These are phyloP conservation scores for Agrotis segetum DNA, from an alignment of 2,888 invertebrate species.

Conservation along the genomic window DNA sequence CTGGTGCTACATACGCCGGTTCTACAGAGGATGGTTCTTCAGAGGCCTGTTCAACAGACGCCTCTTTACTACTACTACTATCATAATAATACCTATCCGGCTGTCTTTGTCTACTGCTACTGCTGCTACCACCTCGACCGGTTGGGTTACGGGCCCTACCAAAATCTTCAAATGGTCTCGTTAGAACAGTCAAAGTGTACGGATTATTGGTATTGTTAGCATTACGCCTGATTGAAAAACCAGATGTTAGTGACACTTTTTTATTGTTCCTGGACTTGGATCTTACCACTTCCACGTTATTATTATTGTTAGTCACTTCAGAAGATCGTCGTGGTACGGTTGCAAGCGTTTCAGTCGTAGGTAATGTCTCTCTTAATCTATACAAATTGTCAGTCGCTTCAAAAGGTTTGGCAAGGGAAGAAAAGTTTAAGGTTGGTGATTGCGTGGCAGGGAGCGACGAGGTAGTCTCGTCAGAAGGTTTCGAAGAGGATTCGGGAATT, in stretches of 20 bases:
- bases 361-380: conserved; percentile 81
- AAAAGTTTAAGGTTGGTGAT: conserved; percentile 81
- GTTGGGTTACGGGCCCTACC: conserved; percentile 62
- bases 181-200: conserved; percentile 85
- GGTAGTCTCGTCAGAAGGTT: conserved; percentile 81
- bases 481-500: conserved; percentile 83
- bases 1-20: conserved; percentile 58
- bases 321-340: conserved; percentile 73
- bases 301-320: conserved; percentile 81
- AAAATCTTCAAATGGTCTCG: conserved; percentile 81
- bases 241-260: conserved; percentile 87
- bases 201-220: conserved; percentile 83
- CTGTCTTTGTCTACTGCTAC: conserved; percentile 64
- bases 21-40: conserved; percentile 60
- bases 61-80: conserved; percentile 71
- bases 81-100: conserved; percentile 75
- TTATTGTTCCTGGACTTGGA: conserved; percentile 75
- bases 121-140: conserved; percentile 53
- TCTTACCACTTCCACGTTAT: conserved; percentile 76
- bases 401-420: conserved; percentile 88
- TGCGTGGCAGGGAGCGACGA: conserved; percentile 75
- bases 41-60: conserved; percentile 59
- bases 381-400: conserved; percentile 86
- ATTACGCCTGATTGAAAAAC: conserved; percentile 87
- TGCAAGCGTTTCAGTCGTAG: conserved; percentile 79